phyloP scores from a whole-genome alignment of 1,140 invertebrate genomes.

The Zaprionus tsacasi region DNA sequence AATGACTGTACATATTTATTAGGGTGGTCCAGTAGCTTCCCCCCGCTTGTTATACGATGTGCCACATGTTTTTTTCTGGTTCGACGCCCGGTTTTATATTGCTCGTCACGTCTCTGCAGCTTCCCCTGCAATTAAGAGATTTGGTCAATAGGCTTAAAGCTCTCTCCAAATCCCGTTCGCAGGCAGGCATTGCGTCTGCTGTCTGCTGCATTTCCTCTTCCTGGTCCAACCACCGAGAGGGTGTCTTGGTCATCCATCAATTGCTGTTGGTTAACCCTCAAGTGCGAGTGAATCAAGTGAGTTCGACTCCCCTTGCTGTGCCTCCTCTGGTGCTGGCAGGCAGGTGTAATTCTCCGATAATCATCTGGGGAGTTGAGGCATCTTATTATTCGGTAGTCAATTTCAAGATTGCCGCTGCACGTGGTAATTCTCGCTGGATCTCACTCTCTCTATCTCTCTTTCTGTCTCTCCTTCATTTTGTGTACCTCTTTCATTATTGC shows the following conservation, averaged over 20 bases:
- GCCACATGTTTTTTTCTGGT: constrained; percentile 43
- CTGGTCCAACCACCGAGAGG: constrained; percentile 13
- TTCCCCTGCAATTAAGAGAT: constrained; percentile 66
- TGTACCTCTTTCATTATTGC: constrained; percentile 40
- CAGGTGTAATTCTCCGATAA: constrained; percentile 62
- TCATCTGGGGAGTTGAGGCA: constrained; percentile 64
- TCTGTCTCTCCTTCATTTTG: not conserved
- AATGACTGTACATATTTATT: not conserved
- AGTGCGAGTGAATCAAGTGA: constrained; percentile 8
- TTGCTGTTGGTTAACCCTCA: constrained; percentile 32
- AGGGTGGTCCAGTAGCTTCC: constrained; percentile 1
- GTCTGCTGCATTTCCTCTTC: constrained; percentile 58
- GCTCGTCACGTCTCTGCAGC: constrained; percentile 59
- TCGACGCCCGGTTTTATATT: constrained; percentile 37
- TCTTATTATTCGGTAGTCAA: constrained; percentile 67
- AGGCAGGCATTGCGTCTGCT: not conserved
- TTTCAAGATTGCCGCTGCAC: constrained; percentile 60
- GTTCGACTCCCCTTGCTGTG: not conserved
- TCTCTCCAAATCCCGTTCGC: not conserved
- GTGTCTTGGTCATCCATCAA: constrained; percentile 59
- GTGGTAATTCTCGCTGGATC: constrained; percentile 46
- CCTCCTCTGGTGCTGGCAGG: constrained; percentile 6
- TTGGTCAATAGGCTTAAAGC: constrained; percentile 36
- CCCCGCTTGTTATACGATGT: constrained; percentile 26
- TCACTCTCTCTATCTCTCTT: not conserved